Percentiles rank a stretch among this genome's conserved stretches.
phyloP scores from a whole-genome alignment of 1,140 invertebrate species.

The Lasaia peninsularis region DNA sequence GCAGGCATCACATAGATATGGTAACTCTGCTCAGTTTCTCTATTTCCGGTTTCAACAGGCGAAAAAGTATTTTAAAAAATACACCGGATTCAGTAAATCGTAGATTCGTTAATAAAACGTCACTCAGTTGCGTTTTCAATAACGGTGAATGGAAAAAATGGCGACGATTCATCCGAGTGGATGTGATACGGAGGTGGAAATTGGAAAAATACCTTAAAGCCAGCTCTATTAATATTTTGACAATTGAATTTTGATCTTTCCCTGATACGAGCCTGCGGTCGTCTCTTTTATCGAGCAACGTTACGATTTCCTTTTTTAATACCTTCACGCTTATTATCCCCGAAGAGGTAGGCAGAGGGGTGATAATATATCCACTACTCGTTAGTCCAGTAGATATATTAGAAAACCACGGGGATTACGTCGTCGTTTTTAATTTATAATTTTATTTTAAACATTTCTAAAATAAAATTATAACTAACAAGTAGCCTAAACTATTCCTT shows the following conservation, averaged over 20 bases:
- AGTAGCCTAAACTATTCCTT: no score
- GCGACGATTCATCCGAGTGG: constrained; percentile 35
- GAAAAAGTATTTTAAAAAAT: constrained; percentile 8
- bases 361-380: no score
- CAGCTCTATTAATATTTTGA: constrained; percentile 13
- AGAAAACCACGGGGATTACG: no score
- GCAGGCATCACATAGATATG: no score
- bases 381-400: no score
- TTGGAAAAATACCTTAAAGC: constrained; percentile 51
- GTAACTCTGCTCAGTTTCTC: background rate
- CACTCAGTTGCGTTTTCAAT: constrained; percentile 33
- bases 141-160: constrained; percentile 34
- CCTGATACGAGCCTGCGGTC: background rate
- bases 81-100: constrained; percentile 11
- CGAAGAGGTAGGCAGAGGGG: no score
- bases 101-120: constrained; percentile 40
- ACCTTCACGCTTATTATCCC: no score
- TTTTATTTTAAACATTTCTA: no score
- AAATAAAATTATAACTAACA: no score
- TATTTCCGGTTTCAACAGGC: background rate
- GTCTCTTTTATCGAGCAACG: no score
- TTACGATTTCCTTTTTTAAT: no score
- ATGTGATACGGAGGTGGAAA: constrained; percentile 52
- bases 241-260: background rate
- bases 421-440: no score